Conservation (phyloP, 2,888 invertebrate genomes). For the Drosophila maculinotata region DNA sequence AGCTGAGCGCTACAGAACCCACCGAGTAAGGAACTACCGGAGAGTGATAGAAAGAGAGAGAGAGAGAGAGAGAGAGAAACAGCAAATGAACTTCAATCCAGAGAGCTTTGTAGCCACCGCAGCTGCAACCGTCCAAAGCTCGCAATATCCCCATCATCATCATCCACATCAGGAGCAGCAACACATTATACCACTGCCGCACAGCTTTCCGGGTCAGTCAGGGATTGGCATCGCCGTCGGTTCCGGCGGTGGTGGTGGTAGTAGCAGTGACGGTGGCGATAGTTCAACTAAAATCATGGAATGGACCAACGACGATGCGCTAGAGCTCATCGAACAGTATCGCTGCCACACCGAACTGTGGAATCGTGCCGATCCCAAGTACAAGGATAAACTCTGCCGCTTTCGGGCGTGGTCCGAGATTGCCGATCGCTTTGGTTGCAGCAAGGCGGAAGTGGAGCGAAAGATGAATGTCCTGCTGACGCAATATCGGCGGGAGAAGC, state of each 20-base stretch:
- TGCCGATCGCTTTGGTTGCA: slow-evolving; percentile 84
- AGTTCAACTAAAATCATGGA: slow-evolving; percentile 81
- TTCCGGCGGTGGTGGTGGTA: slow-evolving; percentile 15
- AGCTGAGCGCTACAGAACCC: slow-evolving; percentile 42
- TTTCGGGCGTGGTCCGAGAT: slow-evolving; percentile 84
- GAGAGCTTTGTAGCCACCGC: slow-evolving; percentile 66
- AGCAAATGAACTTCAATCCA: slow-evolving; percentile 80
- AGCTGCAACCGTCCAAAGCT: slow-evolving; percentile 57
- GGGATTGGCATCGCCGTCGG: slow-evolving; percentile 21
- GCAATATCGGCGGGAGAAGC: slow-evolving; percentile 84
- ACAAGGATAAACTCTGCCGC: slow-evolving; percentile 84
- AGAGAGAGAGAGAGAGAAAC: slow-evolving; percentile 4
- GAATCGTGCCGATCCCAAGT: slow-evolving; percentile 84
- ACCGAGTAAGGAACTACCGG: slow-evolving; percentile 35
- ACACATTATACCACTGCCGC: slow-evolving; percentile 62
- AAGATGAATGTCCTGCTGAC: slow-evolving; percentile 84
- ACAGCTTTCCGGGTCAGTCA: slow-evolving; percentile 37
- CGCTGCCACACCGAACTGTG: slow-evolving; percentile 84
- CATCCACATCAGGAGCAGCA: slow-evolving; percentile 29
- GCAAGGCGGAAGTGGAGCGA: slow-evolving; percentile 84
- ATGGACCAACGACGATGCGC: slow-evolving; percentile 84
- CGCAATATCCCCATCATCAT: slow-evolving; percentile 28
- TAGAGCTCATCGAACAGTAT: slow-evolving; percentile 84
- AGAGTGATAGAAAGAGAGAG: not conserved
- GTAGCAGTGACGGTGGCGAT: slow-evolving; percentile 23